These are phyloP conservation scores for Montipora capitata DNA, from an alignment of 92 coral and sea anemone species.

Conservation along the genomic window DNA sequence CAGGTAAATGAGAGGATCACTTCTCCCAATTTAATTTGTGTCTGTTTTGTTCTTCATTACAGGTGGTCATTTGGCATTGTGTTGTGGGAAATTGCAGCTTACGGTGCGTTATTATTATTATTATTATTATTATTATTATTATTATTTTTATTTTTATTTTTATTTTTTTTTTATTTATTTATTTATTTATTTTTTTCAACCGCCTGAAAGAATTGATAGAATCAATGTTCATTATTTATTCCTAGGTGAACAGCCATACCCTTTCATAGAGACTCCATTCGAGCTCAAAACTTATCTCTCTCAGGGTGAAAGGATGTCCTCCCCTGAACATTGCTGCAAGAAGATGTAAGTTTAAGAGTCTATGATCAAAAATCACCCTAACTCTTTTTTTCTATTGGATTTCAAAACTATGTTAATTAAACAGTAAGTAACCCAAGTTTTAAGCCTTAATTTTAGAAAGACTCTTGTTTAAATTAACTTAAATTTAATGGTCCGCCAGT, in stretches of 20 bases:
- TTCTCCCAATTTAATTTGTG: not conserved
- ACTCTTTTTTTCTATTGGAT: too few species aligned
- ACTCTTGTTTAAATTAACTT: too few species aligned
- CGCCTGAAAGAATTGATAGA: not conserved
- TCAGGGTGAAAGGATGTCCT: slow-evolving; percentile 25
- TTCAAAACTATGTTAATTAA: too few species aligned
- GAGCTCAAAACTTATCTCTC: slow-evolving; percentile 5
- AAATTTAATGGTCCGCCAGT: too few species aligned
- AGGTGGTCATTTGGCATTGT: slow-evolving; percentile 51
- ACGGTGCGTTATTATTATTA: not conserved
- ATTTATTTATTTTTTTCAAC: not conserved
- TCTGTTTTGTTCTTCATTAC: not conserved
- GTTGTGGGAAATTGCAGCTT: slow-evolving; percentile 36
- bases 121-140: too few species aligned
- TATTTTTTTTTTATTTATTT: too few species aligned
- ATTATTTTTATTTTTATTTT: too few species aligned
- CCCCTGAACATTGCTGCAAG: slow-evolving; percentile 17
- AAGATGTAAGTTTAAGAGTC: slow-evolving; percentile 6
- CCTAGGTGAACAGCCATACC: slow-evolving; percentile 25
- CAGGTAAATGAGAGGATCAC: too few species aligned
- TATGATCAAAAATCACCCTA: too few species aligned
- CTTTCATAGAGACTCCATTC: not conserved
- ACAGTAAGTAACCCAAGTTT: too few species aligned
- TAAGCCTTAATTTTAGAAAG: too few species aligned
- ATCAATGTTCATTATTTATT: not conserved